Evolutionary conservation across 1,140 invertebrate genomes (phyloP).

Genomic region (Bombus consobrinus): DNA sequence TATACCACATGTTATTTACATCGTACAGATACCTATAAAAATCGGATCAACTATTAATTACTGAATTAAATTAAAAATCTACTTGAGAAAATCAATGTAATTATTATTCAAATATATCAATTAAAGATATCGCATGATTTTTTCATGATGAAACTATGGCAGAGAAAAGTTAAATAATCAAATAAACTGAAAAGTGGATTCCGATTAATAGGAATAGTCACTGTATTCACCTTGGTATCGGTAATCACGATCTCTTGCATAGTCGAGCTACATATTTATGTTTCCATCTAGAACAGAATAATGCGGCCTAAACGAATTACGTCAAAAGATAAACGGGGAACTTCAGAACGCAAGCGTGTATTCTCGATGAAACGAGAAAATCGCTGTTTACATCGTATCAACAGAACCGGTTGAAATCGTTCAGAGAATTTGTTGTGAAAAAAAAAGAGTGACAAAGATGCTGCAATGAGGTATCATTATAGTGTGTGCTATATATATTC

Average conservation of each 20-base stretch:
- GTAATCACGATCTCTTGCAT: not conserved
- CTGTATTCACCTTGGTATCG: not conserved
- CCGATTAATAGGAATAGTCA: too few relatives aligned
- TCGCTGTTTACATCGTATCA: slow-evolving; percentile 45
- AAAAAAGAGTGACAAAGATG: slow-evolving; percentile 15
- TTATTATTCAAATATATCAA: not conserved
- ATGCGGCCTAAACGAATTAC: slow-evolving; percentile 13
- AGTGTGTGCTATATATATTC: not conserved
- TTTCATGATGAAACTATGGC: not conserved
- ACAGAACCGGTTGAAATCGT: slow-evolving; percentile 45
- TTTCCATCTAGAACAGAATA: not conserved
- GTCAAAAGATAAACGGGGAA: slow-evolving; percentile 16
- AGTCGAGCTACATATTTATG: not conserved
- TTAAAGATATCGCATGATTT: not conserved
- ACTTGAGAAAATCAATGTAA: not conserved
- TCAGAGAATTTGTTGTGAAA: slow-evolving; percentile 44
- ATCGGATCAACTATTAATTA: not conserved
- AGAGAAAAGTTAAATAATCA: too few relatives aligned
- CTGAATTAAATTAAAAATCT: not conserved
- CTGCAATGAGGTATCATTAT: not conserved
- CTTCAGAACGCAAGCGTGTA: not conserved
- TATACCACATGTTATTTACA: too few relatives aligned
- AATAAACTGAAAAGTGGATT: too few relatives aligned
- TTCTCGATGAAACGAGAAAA: slow-evolving; percentile 10
- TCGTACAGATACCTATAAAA: too few relatives aligned